Percentiles rank a stretch among this genome's conserved stretches.
phyloP scores from a whole-genome alignment of 2,888 invertebrate species.

The Odontomyia ornata region DNA sequence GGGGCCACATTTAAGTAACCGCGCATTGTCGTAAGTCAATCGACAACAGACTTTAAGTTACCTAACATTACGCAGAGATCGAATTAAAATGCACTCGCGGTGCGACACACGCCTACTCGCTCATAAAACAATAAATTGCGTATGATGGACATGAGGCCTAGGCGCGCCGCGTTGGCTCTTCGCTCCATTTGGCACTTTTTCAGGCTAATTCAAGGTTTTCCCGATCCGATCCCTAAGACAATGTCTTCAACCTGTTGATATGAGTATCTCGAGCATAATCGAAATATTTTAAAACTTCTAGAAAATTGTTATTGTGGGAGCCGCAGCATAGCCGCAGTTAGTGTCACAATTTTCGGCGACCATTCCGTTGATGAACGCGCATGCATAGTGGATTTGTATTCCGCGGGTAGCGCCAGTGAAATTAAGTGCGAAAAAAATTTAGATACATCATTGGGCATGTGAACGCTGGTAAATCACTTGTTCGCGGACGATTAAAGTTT shows the following conservation, averaged over 20 bases:
- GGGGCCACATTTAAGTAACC: background rate
- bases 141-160: background rate
- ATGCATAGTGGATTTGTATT: slow-evolving; percentile 14
- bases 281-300: background rate
- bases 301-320: background rate
- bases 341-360: background rate
- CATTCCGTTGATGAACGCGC: background rate
- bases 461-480: background rate
- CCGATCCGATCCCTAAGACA: background rate
- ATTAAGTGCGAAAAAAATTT: slow-evolving; percentile 23
- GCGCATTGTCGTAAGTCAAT: background rate
- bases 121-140: slow-evolving; percentile 4
- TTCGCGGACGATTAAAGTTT: background rate
- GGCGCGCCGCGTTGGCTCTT: background rate
- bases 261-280: background rate
- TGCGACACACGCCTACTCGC: background rate
- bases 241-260: background rate
- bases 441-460: background rate
- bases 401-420: slow-evolving; percentile 7
- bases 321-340: background rate
- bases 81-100: slow-evolving; percentile 22
- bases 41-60: slow-evolving; percentile 1
- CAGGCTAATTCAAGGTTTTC: background rate
- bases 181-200: slow-evolving; percentile 9
- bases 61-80: slow-evolving; percentile 18